phyloP scores from a whole-genome alignment of 2,888 invertebrate species.

The Chloroclysta siterata region DNA sequence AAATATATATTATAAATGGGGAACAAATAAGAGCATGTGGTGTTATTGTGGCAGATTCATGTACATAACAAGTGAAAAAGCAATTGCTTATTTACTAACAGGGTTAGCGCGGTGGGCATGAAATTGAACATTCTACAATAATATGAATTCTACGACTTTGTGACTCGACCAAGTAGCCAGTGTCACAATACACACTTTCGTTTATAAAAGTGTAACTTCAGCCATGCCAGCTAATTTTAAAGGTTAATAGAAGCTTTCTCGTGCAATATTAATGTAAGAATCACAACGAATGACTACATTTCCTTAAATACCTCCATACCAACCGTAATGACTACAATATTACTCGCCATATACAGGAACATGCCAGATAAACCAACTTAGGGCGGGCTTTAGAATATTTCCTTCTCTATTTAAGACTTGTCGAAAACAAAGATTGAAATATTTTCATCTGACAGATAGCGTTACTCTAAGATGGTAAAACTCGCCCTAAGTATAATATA shows the following conservation, averaged over 20 bases:
- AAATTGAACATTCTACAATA: slow-evolving; percentile 27
- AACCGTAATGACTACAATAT: slow-evolving; percentile 35
- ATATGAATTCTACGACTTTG: slow-evolving; percentile 32
- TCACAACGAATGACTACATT: slow-evolving; percentile 42
- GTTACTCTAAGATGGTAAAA: no score
- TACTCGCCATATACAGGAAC: slow-evolving; percentile 67
- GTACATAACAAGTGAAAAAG: slow-evolving; percentile 56
- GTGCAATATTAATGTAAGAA: slow-evolving; percentile 42
- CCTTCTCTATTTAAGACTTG: no score
- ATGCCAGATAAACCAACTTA: slow-evolving; percentile 69
- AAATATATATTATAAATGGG: slow-evolving; percentile 53
- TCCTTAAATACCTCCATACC: slow-evolving; percentile 37
- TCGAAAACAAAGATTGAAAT: no score
- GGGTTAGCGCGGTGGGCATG: slow-evolving; percentile 37
- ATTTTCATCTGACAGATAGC: no score
- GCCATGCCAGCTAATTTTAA: slow-evolving; percentile 44
- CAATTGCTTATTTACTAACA: slow-evolving; percentile 33
- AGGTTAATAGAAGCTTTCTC: slow-evolving; percentile 42
- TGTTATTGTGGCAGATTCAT: slow-evolving; percentile 69
- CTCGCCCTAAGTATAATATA: slow-evolving; percentile 43
- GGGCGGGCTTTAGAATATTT: no score
- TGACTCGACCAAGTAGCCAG: slow-evolving; percentile 21
- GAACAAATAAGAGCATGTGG: slow-evolving; percentile 66
- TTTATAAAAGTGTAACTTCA: slow-evolving; percentile 36
- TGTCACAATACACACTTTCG: slow-evolving; percentile 24